Evolutionary conservation across 2,113 vertebrate species (phyloP).

Genomic region (Cyanocitta stelleri): DNA sequence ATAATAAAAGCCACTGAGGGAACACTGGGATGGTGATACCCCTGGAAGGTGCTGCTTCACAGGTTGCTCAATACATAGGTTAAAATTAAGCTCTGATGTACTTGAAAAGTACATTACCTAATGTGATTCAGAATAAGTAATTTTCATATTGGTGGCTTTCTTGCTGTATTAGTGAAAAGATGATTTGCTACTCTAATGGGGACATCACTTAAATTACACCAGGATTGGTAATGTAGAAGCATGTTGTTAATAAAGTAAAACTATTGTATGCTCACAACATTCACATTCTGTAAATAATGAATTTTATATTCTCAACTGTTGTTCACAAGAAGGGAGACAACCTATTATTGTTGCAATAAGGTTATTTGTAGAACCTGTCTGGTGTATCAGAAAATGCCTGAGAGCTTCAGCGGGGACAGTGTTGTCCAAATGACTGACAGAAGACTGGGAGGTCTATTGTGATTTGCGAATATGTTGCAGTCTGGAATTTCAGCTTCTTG

Average conservation of each 20-base stretch:
- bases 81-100: neutral
- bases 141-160: conserved; percentile 62
- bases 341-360: neutral
- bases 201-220: conserved; percentile 49
- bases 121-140: conserved; percentile 45
- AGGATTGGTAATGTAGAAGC: conserved; percentile 21
- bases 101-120: conserved; percentile 10
- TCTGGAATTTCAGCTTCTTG: neutral
- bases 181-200: conserved; percentile 7
- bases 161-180: conserved; percentile 54
- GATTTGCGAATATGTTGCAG: neutral
- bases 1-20: neutral
- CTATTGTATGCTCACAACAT: neutral
- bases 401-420: neutral
- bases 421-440: neutral
- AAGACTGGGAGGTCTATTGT: neutral
- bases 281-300: conserved; percentile 4
- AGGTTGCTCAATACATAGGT: neutral
- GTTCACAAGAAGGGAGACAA: neutral
- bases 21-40: neutral
- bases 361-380: neutral
- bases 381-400: neutral
- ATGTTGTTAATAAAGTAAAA: conserved; percentile 44
- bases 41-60: neutral
- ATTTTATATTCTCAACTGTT: conserved; percentile 5